phyloP scores from a whole-genome alignment of 2,113 vertebrate species.

The Cephalopholis sonnerati region DNA sequence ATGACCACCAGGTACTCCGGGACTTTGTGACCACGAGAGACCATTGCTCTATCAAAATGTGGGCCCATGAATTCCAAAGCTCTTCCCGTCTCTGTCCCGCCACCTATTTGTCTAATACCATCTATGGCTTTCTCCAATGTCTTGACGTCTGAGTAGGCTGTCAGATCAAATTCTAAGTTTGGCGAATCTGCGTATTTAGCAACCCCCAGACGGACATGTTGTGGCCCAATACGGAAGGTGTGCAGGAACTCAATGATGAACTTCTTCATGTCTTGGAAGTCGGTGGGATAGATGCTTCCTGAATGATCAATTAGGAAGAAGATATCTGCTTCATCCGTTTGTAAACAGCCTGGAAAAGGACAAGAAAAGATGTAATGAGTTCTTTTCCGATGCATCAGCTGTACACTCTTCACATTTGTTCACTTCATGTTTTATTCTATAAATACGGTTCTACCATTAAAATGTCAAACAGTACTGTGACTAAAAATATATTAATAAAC shows the following conservation, averaged over 20 bases:
- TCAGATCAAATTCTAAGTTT: constrained; percentile 81
- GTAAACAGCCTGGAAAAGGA: constrained; percentile 81
- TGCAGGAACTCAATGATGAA: constrained; percentile 86
- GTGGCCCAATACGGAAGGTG: constrained; percentile 82
- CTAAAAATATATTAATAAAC: neutral
- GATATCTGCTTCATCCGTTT: constrained; percentile 89
- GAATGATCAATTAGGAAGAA: constrained; percentile 92
- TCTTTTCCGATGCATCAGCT: neutral
- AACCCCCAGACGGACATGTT: constrained; percentile 86
- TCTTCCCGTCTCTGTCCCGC: constrained; percentile 82
- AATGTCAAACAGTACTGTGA: neutral
- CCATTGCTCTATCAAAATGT: constrained; percentile 75
- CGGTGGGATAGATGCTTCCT: constrained; percentile 77
- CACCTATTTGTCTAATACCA: constrained; percentile 76
- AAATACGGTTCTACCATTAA: neutral
- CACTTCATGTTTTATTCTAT: neutral
- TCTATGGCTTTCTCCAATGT: constrained; percentile 80
- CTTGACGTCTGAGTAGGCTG: constrained; percentile 46
- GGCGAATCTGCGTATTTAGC: constrained; percentile 80
- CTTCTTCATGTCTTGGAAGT: constrained; percentile 88
- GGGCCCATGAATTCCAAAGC: constrained; percentile 83
- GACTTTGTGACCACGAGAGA: constrained; percentile 69
- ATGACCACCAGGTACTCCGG: constrained; percentile 86
- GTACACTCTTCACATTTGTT: neutral
- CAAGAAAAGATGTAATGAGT: neutral